Conservation (phyloP, 2,113 vertebrate genomes). For the Myodes glareolus region DNA sequence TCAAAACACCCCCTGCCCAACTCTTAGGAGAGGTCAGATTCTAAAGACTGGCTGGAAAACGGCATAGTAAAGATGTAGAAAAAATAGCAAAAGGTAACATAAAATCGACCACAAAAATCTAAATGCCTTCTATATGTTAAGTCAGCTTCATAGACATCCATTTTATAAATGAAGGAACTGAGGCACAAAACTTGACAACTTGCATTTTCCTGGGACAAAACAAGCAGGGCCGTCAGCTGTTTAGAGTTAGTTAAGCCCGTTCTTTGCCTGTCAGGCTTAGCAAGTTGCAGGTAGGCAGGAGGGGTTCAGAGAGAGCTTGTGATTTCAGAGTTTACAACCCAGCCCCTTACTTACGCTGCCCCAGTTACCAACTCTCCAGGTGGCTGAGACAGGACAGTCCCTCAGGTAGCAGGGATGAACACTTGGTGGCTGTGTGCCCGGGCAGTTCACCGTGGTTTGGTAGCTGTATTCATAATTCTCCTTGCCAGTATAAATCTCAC, state of each 20-base stretch:
- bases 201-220: background rate
- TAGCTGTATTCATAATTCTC: constrained; percentile 96
- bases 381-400: constrained; percentile 87
- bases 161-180: background rate
- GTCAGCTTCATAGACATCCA: background rate
- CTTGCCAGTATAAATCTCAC: constrained; percentile 94
- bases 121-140: background rate
- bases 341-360: constrained; percentile 89
- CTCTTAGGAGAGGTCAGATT: background rate
- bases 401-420: constrained; percentile 90
- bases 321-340: accelerated
- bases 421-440: constrained; percentile 92
- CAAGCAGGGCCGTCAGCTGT: background rate
- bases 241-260: background rate
- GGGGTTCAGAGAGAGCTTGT: accelerated
- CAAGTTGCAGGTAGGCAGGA: background rate
- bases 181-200: background rate
- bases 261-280: background rate
- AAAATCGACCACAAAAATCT: background rate
- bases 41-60: background rate
- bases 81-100: background rate
- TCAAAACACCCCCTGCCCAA: too few species aligned
- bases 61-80: background rate
- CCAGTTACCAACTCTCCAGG: constrained; percentile 96
- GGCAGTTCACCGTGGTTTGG: constrained; percentile 92